Conservation (phyloP, 2,797 vertebrate genomes). For the Corythornis leucogaster region DNA sequence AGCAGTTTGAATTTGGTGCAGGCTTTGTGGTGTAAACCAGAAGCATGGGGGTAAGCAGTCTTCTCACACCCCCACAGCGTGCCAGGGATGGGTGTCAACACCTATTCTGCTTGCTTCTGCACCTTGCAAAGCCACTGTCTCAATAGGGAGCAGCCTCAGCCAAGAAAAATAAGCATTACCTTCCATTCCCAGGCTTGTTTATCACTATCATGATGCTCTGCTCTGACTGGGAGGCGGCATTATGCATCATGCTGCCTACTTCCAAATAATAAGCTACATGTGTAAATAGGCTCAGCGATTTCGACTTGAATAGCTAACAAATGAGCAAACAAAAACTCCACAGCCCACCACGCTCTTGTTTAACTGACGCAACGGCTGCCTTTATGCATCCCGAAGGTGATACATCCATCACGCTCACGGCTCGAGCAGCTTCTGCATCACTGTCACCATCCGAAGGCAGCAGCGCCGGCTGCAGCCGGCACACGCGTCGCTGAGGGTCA, state of each 20-base stretch:
- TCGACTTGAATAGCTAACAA: slow-evolving; percentile 21
- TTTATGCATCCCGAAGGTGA: slow-evolving; percentile 27
- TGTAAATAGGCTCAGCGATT: slow-evolving; percentile 12
- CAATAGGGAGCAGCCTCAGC: not conserved
- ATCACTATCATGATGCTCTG: not conserved
- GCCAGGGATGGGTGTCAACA: not conserved
- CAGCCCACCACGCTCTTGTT: not conserved
- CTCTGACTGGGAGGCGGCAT: not conserved
- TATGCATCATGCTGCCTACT: slow-evolving; percentile 16
- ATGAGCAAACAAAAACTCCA: slow-evolving; percentile 52
- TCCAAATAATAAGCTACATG: slow-evolving; percentile 35
- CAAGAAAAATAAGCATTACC: slow-evolving; percentile 37
- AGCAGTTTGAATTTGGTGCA: not conserved
- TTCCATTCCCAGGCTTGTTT: not conserved
- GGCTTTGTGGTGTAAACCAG: not conserved
- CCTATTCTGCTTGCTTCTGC: not conserved
- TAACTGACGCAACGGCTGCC: slow-evolving; percentile 9
- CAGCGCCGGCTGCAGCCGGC: not conserved
- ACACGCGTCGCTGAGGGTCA: not conserved
- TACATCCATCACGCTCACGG: not conserved
- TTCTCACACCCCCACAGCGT: not conserved
- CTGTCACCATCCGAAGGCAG: not conserved
- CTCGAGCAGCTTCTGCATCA: not conserved
- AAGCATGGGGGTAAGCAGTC: not conserved
- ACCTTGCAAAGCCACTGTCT: not conserved